Evolutionary conservation across 2,888 invertebrate genomes (phyloP).

Genomic region (Platypus cylindrus): DNA sequence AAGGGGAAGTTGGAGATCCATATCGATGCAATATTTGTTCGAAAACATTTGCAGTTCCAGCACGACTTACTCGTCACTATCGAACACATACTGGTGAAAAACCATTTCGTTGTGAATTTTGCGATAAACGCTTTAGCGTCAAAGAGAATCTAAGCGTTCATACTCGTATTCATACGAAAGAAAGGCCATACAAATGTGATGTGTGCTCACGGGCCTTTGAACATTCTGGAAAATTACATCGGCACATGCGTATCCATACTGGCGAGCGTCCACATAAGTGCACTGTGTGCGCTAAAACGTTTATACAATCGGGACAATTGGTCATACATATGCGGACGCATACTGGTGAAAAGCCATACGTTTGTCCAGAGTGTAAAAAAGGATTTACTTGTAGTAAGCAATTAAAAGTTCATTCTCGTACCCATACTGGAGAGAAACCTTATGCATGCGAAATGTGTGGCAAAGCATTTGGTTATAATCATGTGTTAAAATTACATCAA

Average conservation of each 20-base stretch:
- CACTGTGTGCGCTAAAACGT: constrained; percentile 75
- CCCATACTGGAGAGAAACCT: constrained; percentile 83
- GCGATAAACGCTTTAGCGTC: constrained; percentile 84
- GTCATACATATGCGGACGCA: constrained; percentile 86
- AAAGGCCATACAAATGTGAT: constrained; percentile 79
- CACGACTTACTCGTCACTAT: constrained; percentile 72
- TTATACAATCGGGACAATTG: constrained; percentile 82
- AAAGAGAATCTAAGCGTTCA: constrained; percentile 88
- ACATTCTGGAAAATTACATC: constrained; percentile 79
- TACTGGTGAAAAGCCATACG: constrained; percentile 75
- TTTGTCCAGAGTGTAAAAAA: constrained; percentile 68
- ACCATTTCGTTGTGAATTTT: constrained; percentile 78
- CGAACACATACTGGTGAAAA: constrained; percentile 84
- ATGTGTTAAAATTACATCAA: constrained; percentile 71
- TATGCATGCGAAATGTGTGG: constrained; percentile 86
- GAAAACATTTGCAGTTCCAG: constrained; percentile 84
- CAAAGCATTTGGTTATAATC: constrained; percentile 83
- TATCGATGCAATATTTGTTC: constrained; percentile 78
- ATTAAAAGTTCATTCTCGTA: constrained; percentile 79
- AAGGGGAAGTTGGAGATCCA: constrained; percentile 44
- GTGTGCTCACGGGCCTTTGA: constrained; percentile 83
- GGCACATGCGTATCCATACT: constrained; percentile 84
- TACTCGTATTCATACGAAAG: constrained; percentile 80
- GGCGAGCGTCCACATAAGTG: constrained; percentile 85
- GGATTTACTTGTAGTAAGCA: constrained; percentile 89